These are phyloP conservation scores for Schizopygopsis malacanthus DNA, from an alignment of 2,797 vertebrate genomes.

Conservation along the genomic window DNA sequence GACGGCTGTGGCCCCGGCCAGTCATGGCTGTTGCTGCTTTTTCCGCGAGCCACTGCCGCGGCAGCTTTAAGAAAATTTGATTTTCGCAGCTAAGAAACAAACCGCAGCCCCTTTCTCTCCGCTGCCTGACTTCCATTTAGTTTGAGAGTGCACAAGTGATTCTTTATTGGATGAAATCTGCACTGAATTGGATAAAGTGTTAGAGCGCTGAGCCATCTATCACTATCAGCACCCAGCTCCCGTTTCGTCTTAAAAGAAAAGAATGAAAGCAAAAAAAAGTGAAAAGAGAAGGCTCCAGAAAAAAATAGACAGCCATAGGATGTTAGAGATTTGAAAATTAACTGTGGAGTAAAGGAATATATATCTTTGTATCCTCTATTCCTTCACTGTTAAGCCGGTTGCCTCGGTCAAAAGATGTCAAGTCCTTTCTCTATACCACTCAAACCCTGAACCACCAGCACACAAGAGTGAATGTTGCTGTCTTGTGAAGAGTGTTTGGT, in stretches of 20 bases:
- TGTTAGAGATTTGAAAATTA: constrained; percentile 83
- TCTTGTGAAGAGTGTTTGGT: constrained; percentile 15
- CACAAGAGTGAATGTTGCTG: constrained; percentile 24
- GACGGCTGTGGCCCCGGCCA: constrained; percentile 86
- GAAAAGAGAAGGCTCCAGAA: constrained; percentile 47
- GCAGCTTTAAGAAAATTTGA: constrained; percentile 88
- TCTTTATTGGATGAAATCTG: constrained; percentile 90
- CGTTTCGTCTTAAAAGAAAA: constrained; percentile 84
- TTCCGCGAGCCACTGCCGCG: constrained; percentile 76
- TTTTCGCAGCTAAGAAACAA: constrained; percentile 87
- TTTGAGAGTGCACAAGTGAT: constrained; percentile 89
- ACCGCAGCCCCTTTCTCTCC: constrained; percentile 82
- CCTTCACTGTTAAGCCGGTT: constrained; percentile 76
- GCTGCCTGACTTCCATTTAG: constrained; percentile 88
- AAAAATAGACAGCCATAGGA: constrained; percentile 76
- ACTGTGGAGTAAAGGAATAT: constrained; percentile 69
- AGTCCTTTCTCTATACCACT: constrained; percentile 67
- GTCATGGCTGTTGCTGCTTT: constrained; percentile 83
- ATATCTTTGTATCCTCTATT: constrained; percentile 64
- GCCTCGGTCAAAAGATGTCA: constrained; percentile 73
- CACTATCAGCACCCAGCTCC: constrained; percentile 83
- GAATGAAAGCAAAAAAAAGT: constrained; percentile 75
- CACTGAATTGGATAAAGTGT: constrained; percentile 88
- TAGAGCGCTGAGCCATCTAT: constrained; percentile 88
- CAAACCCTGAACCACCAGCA: background rate